Conservation (phyloP, 2,113 vertebrate species). For the Psophia crepitans region DNA sequence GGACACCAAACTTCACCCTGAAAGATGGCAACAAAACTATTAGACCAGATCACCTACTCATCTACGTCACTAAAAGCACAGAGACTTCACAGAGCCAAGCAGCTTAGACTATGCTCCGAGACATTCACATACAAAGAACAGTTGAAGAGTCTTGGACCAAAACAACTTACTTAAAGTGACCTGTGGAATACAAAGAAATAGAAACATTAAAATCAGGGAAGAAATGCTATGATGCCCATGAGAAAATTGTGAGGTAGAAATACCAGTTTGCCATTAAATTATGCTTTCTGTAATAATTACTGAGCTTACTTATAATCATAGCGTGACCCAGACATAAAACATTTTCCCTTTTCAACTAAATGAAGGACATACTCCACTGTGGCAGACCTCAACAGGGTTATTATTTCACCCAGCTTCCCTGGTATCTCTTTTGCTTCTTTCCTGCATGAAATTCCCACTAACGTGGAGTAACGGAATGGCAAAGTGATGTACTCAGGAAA, state of each 20-base stretch:
- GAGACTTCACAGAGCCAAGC: background rate
- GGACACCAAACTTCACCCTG: background rate
- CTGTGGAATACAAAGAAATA: background rate
- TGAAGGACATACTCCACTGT: background rate
- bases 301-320: background rate
- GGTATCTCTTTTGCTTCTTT: background rate
- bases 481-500: background rate
- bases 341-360: background rate
- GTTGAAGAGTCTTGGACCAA: background rate
- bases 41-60: background rate
- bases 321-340: background rate
- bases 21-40: background rate
- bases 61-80: background rate
- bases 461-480: background rate
- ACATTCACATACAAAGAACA: background rate
- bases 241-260: background rate
- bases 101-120: background rate
- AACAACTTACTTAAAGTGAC: background rate
- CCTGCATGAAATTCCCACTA: background rate
- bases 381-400: background rate
- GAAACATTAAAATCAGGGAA: background rate
- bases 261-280: background rate
- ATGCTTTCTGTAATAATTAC: background rate
- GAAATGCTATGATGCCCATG: background rate
- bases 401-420: background rate